These are phyloP conservation scores for Chironex yamaguchii DNA, from an alignment of 30 jellyfish, hydroid and myxozoan species.

Conservation along the genomic window DNA sequence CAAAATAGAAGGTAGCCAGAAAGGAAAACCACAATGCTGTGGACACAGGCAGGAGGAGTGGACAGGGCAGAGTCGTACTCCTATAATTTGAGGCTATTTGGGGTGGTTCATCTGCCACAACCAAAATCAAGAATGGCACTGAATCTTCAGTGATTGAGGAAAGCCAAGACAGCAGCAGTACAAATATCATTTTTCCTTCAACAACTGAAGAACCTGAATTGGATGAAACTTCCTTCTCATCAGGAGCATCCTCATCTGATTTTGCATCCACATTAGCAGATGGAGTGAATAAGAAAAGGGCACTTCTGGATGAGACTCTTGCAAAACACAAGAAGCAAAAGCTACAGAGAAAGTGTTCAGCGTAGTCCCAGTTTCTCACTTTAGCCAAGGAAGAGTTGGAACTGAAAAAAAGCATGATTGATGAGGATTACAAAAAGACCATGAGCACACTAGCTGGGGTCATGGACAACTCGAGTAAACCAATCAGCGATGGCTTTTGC, in stretches of 20 bases:
- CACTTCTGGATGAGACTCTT: slow-evolving; percentile 27
- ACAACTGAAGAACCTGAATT: slow-evolving; percentile 27
- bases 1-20: slow-evolving; percentile 25
- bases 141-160: slow-evolving; percentile 4
- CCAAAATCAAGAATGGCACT: background rate
- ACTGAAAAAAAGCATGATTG: background rate
- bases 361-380: background rate
- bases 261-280: slow-evolving; percentile 8
- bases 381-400: slow-evolving; percentile 16
- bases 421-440: slow-evolving; percentile 17
- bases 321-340: slow-evolving; percentile 9
- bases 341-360: background rate
- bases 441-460: background rate
- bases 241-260: slow-evolving; percentile 6
- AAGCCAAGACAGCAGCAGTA: background rate
- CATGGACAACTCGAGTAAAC: slow-evolving; percentile 4
- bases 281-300: slow-evolving; percentile 5
- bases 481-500: background rate
- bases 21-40: slow-evolving; percentile 7
- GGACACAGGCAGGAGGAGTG: slow-evolving; percentile 42
- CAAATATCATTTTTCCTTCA: background rate
- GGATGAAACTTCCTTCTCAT: background rate
- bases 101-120: slow-evolving; percentile 52
- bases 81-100: slow-evolving; percentile 29
- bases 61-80: slow-evolving; percentile 30